These are phyloP conservation scores for Sisor rabdophorus DNA, from an alignment of 2,113 vertebrate genomes.

Conservation along the genomic window DNA sequence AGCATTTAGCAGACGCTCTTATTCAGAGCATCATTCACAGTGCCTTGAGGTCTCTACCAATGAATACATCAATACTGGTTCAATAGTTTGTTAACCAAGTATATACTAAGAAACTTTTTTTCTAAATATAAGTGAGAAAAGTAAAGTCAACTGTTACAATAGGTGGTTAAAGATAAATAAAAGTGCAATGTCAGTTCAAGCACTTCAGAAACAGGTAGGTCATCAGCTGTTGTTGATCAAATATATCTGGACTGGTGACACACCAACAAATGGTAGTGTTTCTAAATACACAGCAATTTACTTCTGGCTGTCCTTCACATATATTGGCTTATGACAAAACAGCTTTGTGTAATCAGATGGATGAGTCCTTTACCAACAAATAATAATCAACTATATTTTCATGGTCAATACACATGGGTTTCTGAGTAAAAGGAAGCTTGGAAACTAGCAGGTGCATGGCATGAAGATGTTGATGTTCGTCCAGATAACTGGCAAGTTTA, in stretches of 20 bases:
- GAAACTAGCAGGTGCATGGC: conserved; percentile 23
- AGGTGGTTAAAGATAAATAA: too few relatives aligned
- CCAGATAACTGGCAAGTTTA: conserved; percentile 12
- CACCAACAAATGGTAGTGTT: background rate
- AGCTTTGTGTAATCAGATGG: conserved; percentile 2
- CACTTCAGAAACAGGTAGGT: too few relatives aligned
- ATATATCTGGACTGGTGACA: background rate
- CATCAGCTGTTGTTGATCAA: background rate
- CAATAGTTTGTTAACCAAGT: too few relatives aligned
- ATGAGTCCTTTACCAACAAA: conserved; percentile 19
- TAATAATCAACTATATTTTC: conserved; percentile 22
- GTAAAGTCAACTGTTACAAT: too few relatives aligned
- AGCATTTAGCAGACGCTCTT: too few relatives aligned
- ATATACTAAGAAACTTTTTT: too few relatives aligned
- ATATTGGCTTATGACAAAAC: background rate
- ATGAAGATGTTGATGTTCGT: conserved; percentile 5
- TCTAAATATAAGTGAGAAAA: too few relatives aligned
- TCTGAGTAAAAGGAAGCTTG: background rate
- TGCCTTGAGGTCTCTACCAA: too few relatives aligned
- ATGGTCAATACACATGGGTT: conserved; percentile 6
- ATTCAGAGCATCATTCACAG: too few relatives aligned
- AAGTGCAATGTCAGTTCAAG: too few relatives aligned
- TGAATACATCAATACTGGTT: too few relatives aligned
- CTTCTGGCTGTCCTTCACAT: background rate
- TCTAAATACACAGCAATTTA: background rate